Base-by-base conservation (phyloP, 53 echinoderm and acorn worm genomes). In the Apostichopus leukothele region DNA sequence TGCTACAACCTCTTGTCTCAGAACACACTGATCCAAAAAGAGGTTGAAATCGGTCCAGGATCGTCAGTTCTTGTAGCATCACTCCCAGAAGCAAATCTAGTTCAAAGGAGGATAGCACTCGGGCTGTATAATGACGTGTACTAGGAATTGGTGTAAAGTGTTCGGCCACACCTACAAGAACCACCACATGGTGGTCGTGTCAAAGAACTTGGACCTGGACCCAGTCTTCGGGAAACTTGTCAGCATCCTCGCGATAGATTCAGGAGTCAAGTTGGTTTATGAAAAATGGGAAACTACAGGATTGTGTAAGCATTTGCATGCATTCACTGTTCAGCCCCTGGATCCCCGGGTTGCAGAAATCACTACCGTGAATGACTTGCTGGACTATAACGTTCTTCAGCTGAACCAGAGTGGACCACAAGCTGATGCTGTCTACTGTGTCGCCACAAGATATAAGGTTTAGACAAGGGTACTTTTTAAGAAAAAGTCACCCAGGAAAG, bases 11-110 rank as follows among this genome's bases (percentile, higher is more conserved):
- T 88, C 19, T 13, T 89, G 22, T 77, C 86, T 4, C 57, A 11
- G 39, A 89, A 92, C 13, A 51, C 27, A 26, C 10, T 68, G 1
- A 60, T 20, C 4, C 68, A 71, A 14, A 50, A 89, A 77, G 39
- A 88, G 19, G 50, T 53, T 19, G 89, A 92, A 71, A 57, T 89
- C 9, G 89, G 92, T 14, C 89, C 92, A 55, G 89, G 92, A 9
- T 89, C 83, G 1, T 89, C 86, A 76, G 78, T 51, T 52, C 20
- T 89, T 52, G 63, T 89, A 16, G 74, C 78, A 0, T 78, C 92
- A 7, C 9, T 89, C 26, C 67, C 83, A 6, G 50, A 89, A 76
- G 59, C 92, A 11, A 63, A 89, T 50, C 13, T 89, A 5, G 4
- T 89, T 6, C 14, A 52, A 5, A 53, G 53, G 50, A 53, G 8